Evolutionary conservation across 2,797 vertebrate genomes (phyloP), one percentile per base, ranked within the genome.

Genomic region (Lithobates sylvaticus): DNA sequence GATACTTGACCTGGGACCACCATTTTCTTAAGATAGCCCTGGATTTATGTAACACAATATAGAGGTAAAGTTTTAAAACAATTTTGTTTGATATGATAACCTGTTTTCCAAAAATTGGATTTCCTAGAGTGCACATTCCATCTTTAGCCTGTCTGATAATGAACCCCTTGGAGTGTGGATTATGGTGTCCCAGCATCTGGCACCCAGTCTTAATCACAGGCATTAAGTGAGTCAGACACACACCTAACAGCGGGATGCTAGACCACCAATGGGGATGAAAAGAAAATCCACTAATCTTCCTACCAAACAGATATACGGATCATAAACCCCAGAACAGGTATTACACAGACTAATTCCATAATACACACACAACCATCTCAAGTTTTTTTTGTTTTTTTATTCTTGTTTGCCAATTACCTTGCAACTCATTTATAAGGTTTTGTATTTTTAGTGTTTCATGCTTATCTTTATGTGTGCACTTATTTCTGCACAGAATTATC

Each of bases 261-360:
- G 39, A 50, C 76, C 83, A 84, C 83, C 75, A 78, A 72, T 72
- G 27, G 67, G 69, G 67, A 84, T 34, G 50, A 72, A 73, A 47
- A 69, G 8, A 29, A 84, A 84, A 84, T 50, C 65, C 82, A 70
- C 65, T 84, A 68, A 84, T 77, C 82, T 67, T 84, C 74, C 67
- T 13, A 77, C 32, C 26, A 21, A 68, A 13, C 18, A 76, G 72
- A 21, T 68, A 21, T 68, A 26, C 29, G 29, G 23, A 36, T 65
- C n/a, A 44, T 27, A 75, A 67, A 74, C 54, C 21, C 27, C 44
- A 71, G 34, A 36, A 2, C 4, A 21, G 29, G 65, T 21, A 29
- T 29, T 84, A 74, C 16, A 64, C 42, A 65, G 74, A 76, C 81
- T 34, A 23, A 18, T 50, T 34, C 81, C 68, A 73, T 76, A 21